Percentiles rank a stretch among this genome's conserved stretches.
Evolutionary conservation across 2,113 vertebrate species (phyloP).

Genomic region (Ammospiza caudacuta): DNA sequence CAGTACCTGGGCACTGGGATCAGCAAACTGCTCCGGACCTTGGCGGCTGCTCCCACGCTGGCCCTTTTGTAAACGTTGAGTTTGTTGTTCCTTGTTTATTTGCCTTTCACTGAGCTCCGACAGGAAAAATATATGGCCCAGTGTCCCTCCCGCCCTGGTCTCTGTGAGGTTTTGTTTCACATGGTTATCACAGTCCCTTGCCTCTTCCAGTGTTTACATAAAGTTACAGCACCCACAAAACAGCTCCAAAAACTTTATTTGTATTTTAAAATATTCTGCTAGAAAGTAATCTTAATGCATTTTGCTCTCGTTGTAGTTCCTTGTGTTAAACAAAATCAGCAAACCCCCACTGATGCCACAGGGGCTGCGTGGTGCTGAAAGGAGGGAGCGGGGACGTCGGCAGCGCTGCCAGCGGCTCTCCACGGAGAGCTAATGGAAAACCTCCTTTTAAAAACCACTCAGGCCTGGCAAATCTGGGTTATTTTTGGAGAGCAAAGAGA

Average conservation of each 20-base stretch:
- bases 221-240: not conserved
- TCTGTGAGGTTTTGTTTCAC: not conserved
- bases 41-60: not conserved
- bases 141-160: not conserved
- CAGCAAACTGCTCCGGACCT: not conserved
- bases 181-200: fast-evolving
- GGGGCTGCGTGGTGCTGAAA: not conserved
- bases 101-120: not conserved
- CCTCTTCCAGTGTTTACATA: not conserved
- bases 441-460: conserved; percentile 16
- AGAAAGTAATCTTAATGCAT: not conserved
- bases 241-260: not conserved
- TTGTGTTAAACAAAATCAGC: not conserved
- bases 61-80: not conserved
- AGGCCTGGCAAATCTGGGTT: not conserved
- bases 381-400: not conserved
- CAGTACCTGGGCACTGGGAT: not conserved
- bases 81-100: not conserved
- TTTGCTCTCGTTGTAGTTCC: not conserved
- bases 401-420: not conserved
- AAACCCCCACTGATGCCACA: not conserved
- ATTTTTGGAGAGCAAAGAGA: conserved; percentile 39
- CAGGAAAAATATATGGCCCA: not conserved
- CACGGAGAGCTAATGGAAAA: not conserved
- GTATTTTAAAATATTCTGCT: not conserved